These are phyloP conservation scores for Bufo bufo DNA, from an alignment of 2,113 vertebrate genomes.

Conservation along the genomic window DNA sequence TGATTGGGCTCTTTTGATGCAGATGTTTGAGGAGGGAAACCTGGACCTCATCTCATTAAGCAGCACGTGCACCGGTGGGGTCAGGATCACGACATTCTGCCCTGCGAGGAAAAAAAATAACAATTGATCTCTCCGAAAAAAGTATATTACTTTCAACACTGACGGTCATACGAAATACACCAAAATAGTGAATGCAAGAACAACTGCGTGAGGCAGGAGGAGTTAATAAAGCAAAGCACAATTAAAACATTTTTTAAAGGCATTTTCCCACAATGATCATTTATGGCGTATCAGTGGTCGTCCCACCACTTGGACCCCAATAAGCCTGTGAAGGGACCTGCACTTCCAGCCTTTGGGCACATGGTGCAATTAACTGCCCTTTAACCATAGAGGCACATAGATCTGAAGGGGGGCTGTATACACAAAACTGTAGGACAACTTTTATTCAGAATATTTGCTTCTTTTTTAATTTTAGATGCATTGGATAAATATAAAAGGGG, in stretches of 20 bases:
- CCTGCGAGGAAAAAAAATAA: constrained; percentile 10
- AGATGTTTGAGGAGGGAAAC: constrained; percentile 21
- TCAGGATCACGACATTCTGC: constrained; percentile 19
- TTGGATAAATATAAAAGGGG: background rate
- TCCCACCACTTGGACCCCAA: background rate
- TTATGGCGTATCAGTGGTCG: too few species aligned
- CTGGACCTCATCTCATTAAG: constrained; percentile 23
- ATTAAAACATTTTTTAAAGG: background rate
- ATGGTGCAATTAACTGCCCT: background rate
- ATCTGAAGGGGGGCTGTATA: background rate
- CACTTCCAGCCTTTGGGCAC: background rate
- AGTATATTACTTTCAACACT: background rate
- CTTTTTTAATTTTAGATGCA: background rate
- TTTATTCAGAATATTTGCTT: background rate
- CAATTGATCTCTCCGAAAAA: constrained; percentile 32
- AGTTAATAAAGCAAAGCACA: background rate
- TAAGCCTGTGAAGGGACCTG: background rate
- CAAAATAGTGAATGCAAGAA: background rate
- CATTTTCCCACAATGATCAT: too few species aligned
- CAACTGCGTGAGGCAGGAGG: background rate
- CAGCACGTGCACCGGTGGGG: background rate
- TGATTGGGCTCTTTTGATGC: background rate
- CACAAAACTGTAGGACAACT: background rate
- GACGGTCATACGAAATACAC: background rate
- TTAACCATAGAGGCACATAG: background rate